Base-by-base conservation (phyloP, 2,888 invertebrate species). In the Polydesmus complanatus region DNA sequence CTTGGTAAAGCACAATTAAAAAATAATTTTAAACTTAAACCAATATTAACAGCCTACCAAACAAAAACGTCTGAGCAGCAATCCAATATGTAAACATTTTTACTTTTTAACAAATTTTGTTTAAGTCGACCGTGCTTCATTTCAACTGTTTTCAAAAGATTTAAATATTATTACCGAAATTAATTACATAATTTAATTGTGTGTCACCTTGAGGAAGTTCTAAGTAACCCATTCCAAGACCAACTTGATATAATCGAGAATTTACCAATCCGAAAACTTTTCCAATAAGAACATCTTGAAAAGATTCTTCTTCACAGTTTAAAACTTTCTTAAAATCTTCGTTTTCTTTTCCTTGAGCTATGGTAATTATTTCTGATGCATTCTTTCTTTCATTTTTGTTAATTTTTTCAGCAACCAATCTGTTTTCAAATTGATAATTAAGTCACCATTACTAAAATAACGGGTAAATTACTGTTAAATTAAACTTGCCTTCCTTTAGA, bases 351-450 rank as follows among this genome's bases (percentile, higher is more conserved):
- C 86, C 87, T 73, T 90, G 88, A 48, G 79, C 78, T 72, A 93
- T 87, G 0, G 88, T 84, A 51, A 88, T 77, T 61, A 98, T 85
- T 70, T 95, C 94, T 0, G 94, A 86, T 72, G 88, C 88, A 71
- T 91, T 92, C 74, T 98, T 98, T 22, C 97, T 79, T 74, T 99
- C 98, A 71, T 94, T 92, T 75, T 97, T 97, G 74, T 96, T 98
- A 62, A 99, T 91, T 75, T 97, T 97, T 74, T 98, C 98, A 1
- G 96, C 90, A 79, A 98, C 84, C 18, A 99, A 77, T 59, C 94
- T 79, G 55, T 37, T 55, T n/a, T 50, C 26, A 58, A 22, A 27
- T n/a, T 47, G 22, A 27, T n/a, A n/a, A n/a, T n/a, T n/a, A n/a
- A n/a, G n/a, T n/a, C n/a, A 58, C 22, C 19, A 50, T 23, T 21